phyloP scores from a whole-genome alignment of 2,797 vertebrate genomes.

The Diceros bicornis region DNA sequence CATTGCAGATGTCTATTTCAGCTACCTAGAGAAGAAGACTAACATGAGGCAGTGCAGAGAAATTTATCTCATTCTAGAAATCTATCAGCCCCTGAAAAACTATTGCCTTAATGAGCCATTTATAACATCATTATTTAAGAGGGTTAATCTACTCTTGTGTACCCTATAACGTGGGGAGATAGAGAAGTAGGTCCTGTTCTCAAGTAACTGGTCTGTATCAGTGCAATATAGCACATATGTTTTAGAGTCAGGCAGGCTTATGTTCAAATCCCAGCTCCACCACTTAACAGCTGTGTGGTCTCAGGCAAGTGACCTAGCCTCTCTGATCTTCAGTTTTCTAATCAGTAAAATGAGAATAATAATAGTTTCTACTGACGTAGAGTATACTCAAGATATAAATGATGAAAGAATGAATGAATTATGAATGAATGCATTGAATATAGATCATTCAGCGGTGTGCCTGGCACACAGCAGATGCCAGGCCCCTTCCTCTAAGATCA shows the following conservation, averaged over 20 bases:
- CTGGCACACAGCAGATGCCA: neutral
- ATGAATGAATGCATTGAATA: conserved; percentile 6
- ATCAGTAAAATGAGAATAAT: neutral
- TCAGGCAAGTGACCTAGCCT: neutral
- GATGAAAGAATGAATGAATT: conserved; percentile 14
- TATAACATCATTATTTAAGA: conserved; percentile 13
- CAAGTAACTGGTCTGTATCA: conserved; percentile 17
- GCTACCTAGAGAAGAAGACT: neutral
- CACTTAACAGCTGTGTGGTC: neutral
- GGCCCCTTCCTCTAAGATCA: neutral
- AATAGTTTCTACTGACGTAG: conserved; percentile 28
- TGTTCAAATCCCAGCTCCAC: neutral
- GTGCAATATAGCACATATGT: neutral
- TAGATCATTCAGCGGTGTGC: neutral
- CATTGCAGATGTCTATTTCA: neutral
- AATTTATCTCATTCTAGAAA: neutral
- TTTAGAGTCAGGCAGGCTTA: conserved; percentile 15
- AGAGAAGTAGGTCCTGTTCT: neutral
- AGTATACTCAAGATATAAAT: neutral
- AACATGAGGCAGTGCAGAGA: conserved; percentile 25
- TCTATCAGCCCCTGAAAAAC: neutral
- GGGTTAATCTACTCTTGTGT: neutral
- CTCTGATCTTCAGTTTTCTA: conserved; percentile 5
- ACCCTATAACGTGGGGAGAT: neutral
- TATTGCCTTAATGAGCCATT: neutral